Evolutionary conservation across 2,888 invertebrate species (phyloP), one percentile per base, ranked within the genome.

Genomic region (Ophioninae sp.): DNA sequence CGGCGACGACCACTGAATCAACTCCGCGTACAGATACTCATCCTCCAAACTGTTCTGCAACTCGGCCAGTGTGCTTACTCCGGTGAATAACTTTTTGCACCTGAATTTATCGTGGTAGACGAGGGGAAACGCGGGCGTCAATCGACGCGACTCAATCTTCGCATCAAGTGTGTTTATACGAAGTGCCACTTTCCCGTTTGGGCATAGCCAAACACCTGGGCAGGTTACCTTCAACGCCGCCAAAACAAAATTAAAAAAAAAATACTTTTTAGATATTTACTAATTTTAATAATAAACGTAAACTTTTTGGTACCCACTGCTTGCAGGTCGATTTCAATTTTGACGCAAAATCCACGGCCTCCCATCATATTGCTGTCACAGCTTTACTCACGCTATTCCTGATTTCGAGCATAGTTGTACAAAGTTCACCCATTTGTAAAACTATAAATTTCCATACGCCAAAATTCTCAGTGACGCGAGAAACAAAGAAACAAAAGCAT

Each of bases 171-270:
- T 94, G 86, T 94, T 95, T 57, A 97, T 94, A 85, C 95, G 95
- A 39, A 97, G 93, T 7, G 96, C 96, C 8, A 96, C 94, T 89
- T 95, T 95, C n/a, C 97, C 97, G 92, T 96, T 96, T 84, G 96
- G 95, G 89, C 96, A 96, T 44, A 97, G 93, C 96, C 97, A 97
- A 17, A 97, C 97, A 50, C 97, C 97, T n/a, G 97, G 97, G 91
- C 97, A 97, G 79, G 96, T 95, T 41, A 97, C 95, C 96, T 96
- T 87, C 50, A 50, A 50, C 17, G 17, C 13, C 17, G 50, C 50
- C 1, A 13, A 50, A 50, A 50, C 17, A 50, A 72, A 65, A 41
- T 37, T 61, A 61, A 20, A 77, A 72, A 67, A 75, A 75, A 13
- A 37, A 56, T 41, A n/a, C 56, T 5, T n/a, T 7, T 59, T 17